Percentiles rank a stretch among this genome's conserved stretches.
Evolutionary conservation across 2,797 vertebrate species (phyloP).

Genomic region (Chelonia mydas): DNA sequence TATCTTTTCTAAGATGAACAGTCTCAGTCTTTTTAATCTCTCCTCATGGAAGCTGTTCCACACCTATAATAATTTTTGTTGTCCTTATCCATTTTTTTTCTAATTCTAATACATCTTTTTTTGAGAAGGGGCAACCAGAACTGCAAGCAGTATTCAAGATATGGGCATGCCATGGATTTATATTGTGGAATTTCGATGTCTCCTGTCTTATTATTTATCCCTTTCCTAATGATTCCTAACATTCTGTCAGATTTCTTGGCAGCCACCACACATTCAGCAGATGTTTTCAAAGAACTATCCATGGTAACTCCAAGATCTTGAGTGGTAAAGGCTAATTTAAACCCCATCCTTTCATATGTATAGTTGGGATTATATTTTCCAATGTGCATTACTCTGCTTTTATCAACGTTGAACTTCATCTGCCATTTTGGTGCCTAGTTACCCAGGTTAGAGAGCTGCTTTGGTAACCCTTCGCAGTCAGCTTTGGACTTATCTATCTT

Average conservation of each 20-base stretch:
- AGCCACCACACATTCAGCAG: not conserved
- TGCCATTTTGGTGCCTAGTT: not conserved
- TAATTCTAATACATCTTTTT: not conserved
- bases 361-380: not conserved
- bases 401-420: not conserved
- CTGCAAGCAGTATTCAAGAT: not conserved
- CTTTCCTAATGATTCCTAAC: not conserved
- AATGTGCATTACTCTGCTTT: not conserved
- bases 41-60: not conserved
- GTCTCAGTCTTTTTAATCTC: not conserved
- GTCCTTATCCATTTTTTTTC: not conserved
- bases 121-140: not conserved
- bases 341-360: not conserved
- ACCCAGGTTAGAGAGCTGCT: not conserved
- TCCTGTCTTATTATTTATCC: not conserved
- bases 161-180: not conserved
- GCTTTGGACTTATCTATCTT: not conserved
- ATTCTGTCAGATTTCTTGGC: not conserved
- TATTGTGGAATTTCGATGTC: not conserved
- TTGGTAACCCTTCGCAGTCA: not conserved
- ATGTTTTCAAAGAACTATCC: not conserved
- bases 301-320: not conserved
- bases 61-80: not conserved
- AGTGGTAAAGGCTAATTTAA: not conserved
- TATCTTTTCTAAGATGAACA: not conserved